Evolutionary conservation across 2,888 invertebrate species (phyloP), one percentile per base, ranked within the genome.

Genomic region (Sarcophaga variegata): DNA sequence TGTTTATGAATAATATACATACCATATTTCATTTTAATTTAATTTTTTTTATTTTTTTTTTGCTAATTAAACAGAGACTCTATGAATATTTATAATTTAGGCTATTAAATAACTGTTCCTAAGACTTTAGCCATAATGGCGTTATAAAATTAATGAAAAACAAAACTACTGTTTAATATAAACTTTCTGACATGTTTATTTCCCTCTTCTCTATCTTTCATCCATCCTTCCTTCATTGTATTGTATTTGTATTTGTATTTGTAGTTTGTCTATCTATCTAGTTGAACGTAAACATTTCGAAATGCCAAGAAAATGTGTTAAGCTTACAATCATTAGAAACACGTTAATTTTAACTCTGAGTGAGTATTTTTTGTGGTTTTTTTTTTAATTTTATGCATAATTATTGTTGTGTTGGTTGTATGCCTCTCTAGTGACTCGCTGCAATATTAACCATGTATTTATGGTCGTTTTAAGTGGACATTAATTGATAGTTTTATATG

Each of bases 401-500:
- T 14, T 14, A 49, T 17, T 54, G 10, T 20, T 54, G 17, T 54
- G 37, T 54, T 37, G 63, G 54, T 64, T 20, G 1, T 22, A 14
- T 63, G 49, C 22, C 45, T 70, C 54, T 27, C 20, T 12, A 25
- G 20, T 47, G 60, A 70, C 70, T 69, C 69, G 78, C 62, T 54
- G 69, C 67, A 72, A 81, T 78, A 70, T 87, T 83, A 83, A 85
- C 79, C 83, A 71, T 85, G 86, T 85, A 88, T 89, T 88, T 87
- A 88, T 87, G 88, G 85, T 79, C 88, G 85, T 88, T 85, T 88
- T 87, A 83, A 86, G 79, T 83, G 76, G 86, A 89, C 88, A 83
- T 88, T 89, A 89, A 89, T 88, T 88, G 89, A 88, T 88, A 85
- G 88, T 88, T 89, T 88, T 88, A 81, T 74, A 77, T 66, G 59